Evolutionary conservation across 2,888 invertebrate species (phyloP).

Genomic region (Rosalia funebris): DNA sequence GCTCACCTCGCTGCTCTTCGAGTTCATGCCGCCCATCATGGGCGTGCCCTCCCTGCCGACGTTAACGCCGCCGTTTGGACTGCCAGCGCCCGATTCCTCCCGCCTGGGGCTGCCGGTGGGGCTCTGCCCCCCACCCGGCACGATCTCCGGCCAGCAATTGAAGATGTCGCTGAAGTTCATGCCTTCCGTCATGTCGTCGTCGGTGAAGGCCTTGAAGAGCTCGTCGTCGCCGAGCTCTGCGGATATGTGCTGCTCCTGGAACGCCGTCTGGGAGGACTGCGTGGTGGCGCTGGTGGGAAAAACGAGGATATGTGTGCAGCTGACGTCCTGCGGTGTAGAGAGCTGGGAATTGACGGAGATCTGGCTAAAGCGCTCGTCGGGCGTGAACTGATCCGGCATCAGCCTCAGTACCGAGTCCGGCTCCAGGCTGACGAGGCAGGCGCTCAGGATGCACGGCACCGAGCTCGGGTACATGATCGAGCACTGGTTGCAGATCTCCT

Average conservation of each 20-base stretch:
- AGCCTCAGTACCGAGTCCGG: conserved; percentile 77
- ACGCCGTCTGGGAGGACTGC: conserved; percentile 81
- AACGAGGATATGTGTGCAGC: conserved; percentile 97
- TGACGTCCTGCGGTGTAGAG: conserved; percentile 95
- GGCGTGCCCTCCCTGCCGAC: conserved; percentile 63
- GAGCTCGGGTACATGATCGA: conserved; percentile 81
- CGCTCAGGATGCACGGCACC: conserved; percentile 92
- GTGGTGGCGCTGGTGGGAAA: conserved; percentile 97
- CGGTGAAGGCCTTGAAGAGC: conserved; percentile 70
- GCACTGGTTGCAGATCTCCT: conserved; percentile 92
- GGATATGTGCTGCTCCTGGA: conserved; percentile 73
- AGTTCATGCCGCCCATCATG: conserved; percentile 61
- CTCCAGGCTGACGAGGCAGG: conserved; percentile 88
- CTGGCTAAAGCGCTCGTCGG: conserved; percentile 88
- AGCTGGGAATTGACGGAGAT: conserved; percentile 89
- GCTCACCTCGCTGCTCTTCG: conserved; percentile 56
- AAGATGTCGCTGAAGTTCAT: conserved; percentile 83
- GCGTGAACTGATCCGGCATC: conserved; percentile 95
- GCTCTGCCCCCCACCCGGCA: conserved; percentile 68
- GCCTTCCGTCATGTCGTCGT: conserved; percentile 55
- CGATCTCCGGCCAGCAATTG: conserved; percentile 71
- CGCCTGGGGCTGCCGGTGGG: conserved; percentile 62
- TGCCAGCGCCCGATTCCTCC: conserved; percentile 60
- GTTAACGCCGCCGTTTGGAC: conserved; percentile 65
- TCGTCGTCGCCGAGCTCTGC: conserved; percentile 76